phyloP scores from a whole-genome alignment of 2,113 vertebrate species.

The Nerophis ophidion region DNA sequence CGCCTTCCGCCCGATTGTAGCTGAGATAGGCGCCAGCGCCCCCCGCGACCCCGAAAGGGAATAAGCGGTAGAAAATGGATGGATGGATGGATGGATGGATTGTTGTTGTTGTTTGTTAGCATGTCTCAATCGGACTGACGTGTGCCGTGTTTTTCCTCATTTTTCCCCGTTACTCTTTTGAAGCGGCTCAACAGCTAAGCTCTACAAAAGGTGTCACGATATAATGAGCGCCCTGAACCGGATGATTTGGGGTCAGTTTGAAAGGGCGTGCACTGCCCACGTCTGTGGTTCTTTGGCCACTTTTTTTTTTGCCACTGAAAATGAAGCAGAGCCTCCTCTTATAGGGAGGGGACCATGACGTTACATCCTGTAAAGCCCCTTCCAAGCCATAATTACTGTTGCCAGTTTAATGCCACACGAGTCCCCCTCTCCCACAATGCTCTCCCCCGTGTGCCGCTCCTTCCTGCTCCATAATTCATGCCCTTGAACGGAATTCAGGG shows the following conservation, averaged over 20 bases:
- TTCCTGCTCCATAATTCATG: slow-evolving; percentile 45
- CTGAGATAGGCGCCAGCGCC: too few relatives aligned
- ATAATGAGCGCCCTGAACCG: neutral
- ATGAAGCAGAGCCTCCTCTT: slow-evolving; percentile 28
- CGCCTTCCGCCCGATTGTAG: too few relatives aligned
- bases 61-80: too few relatives aligned
- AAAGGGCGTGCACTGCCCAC: slow-evolving; percentile 28
- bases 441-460: slow-evolving; percentile 25
- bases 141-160: too few relatives aligned
- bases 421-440: slow-evolving; percentile 28
- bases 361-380: slow-evolving; percentile 33
- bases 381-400: slow-evolving; percentile 57
- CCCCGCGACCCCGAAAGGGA: too few relatives aligned
- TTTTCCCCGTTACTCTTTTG: too few relatives aligned
- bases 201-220: neutral
- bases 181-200: too few relatives aligned
- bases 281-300: slow-evolving; percentile 18
- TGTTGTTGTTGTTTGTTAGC: too few relatives aligned
- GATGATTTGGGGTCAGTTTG: slow-evolving; percentile 10
- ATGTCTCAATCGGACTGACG: too few relatives aligned
- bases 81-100: too few relatives aligned
- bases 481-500: slow-evolving; percentile 37
- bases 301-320: slow-evolving; percentile 7
- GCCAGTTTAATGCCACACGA: slow-evolving; percentile 60
- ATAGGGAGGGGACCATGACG: slow-evolving; percentile 26